Base-by-base conservation (phyloP, 2,113 vertebrate species). In the Neogobius melanostomus region DNA sequence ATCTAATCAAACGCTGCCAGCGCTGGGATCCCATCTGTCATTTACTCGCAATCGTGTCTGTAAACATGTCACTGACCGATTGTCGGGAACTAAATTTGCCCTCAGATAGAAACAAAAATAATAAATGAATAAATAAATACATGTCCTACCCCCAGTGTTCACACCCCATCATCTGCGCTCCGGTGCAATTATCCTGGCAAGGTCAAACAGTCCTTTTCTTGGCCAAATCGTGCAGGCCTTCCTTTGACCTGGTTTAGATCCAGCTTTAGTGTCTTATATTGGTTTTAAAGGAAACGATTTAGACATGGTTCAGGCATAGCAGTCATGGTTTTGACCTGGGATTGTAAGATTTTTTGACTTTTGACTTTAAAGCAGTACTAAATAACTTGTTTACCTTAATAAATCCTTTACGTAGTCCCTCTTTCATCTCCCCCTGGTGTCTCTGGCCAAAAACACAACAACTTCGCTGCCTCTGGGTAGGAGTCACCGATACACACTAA, bases 181-280 rank as follows among this genome's bases (percentile, higher is more conserved):
- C 49, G 36, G 47, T 71, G 12, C 64, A 69, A 77, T 68, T 79
- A 81, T 89, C 44, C 42, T 68, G 63, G 78, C 80, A 82, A 80
- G 81, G 80, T 88, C 78, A 74, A 48, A 64, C 16, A 63, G 46
- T 46, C 10, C 15, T 21, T 66, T 57, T 60, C 64, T 21, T 21
- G 21, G 21, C 1, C 21, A 21, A 21, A 21, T 21, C 21, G 21
- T 21, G 21, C 21, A 21, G 21, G 21, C 21, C 21, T 21, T 64
- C 17, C 75, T 28, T 10, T 6, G 52, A 21, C 4, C 52, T 54
- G 10, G 2, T 54, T 54, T 54, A 17, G 2, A 50, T 14, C 49
- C 11, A 5, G 49, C 15, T 53, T 21, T 8, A 21, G 53, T 11
- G 28, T 36, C 28, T 36, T 36, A 4, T 36, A 36, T 36, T 36